Percentiles rank a stretch among this genome's conserved stretches.
Conservation (phyloP, 1,140 invertebrate genomes). For the Platorchestia sp. region DNA sequence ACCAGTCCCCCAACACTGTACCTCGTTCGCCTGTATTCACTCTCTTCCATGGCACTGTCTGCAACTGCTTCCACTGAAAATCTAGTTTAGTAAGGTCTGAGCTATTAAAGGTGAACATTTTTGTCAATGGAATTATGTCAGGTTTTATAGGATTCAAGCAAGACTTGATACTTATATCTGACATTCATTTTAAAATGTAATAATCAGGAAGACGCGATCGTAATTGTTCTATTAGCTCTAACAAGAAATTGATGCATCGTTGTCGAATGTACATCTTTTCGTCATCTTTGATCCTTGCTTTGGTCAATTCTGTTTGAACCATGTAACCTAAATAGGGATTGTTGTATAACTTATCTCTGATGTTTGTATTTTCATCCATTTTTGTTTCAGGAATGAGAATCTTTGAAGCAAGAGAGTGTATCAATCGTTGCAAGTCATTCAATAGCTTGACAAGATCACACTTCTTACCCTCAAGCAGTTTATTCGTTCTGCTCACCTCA, state of each 20-base stretch:
- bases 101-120: constrained; percentile 54
- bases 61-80: no score
- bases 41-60: constrained; percentile 28
- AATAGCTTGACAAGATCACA: not conserved
- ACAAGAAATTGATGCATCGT: constrained; percentile 57
- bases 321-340: constrained; percentile 32
- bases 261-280: constrained; percentile 56
- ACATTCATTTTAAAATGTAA: constrained; percentile 37
- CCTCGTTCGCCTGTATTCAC: not conserved
- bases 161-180: constrained; percentile 50
- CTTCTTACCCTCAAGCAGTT: not conserved
- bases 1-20: no score
- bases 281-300: constrained; percentile 34
- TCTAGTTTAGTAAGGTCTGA: constrained; percentile 32
- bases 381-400: not conserved
- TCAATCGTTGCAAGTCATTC: not conserved
- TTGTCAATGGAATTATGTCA: constrained; percentile 52
- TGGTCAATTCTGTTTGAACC: constrained; percentile 49
- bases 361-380: no score
- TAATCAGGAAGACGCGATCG: constrained; percentile 56
- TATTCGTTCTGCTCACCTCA: constrained; percentile 14
- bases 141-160: constrained; percentile 57
- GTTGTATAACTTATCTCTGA: not conserved
- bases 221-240: constrained; percentile 56
- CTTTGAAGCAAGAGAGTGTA: not conserved